These are phyloP conservation scores for Ambastaia sidthimunki DNA, from an alignment of 2,797 vertebrate species.

Conservation along the genomic window DNA sequence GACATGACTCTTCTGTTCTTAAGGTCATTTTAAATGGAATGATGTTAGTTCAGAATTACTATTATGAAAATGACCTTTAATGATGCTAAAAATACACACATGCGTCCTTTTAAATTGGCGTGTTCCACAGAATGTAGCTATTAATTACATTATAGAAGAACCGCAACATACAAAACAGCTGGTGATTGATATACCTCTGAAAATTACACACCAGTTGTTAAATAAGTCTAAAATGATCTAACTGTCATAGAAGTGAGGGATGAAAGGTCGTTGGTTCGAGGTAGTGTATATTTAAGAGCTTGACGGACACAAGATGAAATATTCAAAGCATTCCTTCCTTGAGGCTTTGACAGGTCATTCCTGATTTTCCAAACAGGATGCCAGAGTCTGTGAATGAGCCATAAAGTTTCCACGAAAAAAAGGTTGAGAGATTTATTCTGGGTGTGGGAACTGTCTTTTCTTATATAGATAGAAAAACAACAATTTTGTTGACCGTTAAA, in stretches of 20 bases:
- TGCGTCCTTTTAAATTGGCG: neutral
- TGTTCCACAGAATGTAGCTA: neutral
- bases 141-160: neutral
- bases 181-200: neutral
- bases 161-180: neutral
- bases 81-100: neutral
- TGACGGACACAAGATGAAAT: conserved; percentile 45
- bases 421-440: conserved; percentile 60
- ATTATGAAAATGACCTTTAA: neutral
- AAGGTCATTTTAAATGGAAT: neutral
- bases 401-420: conserved; percentile 69
- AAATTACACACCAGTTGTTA: neutral
- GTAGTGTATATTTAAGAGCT: conserved; percentile 28
- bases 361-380: conserved; percentile 72
- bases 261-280: neutral
- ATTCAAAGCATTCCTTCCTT: conserved; percentile 65
- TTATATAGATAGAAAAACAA: conserved; percentile 25
- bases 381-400: conserved; percentile 67
- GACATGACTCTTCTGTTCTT: neutral
- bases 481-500: neutral
- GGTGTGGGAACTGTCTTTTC: conserved; percentile 62
- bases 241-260: neutral
- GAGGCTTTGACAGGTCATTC: conserved; percentile 66
- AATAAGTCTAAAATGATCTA: neutral
- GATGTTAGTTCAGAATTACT: neutral